phyloP scores from a whole-genome alignment of 1,140 invertebrate species.

The Zaprionus nigranus region DNA sequence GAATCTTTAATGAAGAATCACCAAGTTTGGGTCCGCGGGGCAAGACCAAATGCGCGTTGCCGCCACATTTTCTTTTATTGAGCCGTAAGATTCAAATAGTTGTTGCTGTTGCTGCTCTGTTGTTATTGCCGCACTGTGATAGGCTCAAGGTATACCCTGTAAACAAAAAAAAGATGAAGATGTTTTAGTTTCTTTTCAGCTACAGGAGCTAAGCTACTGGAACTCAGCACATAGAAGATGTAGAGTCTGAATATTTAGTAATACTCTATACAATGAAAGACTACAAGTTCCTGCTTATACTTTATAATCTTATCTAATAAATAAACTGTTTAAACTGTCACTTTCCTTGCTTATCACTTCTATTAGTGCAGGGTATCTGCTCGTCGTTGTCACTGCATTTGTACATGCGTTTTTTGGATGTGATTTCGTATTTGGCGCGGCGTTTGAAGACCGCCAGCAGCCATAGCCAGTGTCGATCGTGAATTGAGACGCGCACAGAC shows the following conservation, averaged over 20 bases:
- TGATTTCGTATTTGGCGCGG: conserved; percentile 74
- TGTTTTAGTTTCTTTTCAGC: too few relatives aligned
- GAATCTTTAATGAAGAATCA: conserved; percentile 83
- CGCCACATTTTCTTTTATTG: conserved; percentile 79
- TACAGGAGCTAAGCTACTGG: too few relatives aligned
- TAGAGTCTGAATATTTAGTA: too few relatives aligned
- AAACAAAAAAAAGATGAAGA: background rate
- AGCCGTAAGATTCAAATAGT: conserved; percentile 66
- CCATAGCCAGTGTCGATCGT: conserved; percentile 48
- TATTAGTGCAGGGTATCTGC: conserved; percentile 1
- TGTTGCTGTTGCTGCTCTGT: conserved; percentile 20
- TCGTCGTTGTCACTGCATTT: background rate
- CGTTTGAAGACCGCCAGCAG: conserved; percentile 65
- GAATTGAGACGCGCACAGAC: conserved; percentile 33
- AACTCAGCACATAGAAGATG: too few relatives aligned
- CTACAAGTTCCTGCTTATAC: too few relatives aligned
- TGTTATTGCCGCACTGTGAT: background rate
- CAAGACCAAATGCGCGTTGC: conserved; percentile 59
- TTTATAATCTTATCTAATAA: too few relatives aligned
- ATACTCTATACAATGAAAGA: too few relatives aligned
- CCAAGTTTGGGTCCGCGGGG: conserved; percentile 58
- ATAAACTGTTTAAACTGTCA: background rate
- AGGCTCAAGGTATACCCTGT: conserved; percentile 11
- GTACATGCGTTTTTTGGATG: conserved; percentile 56
- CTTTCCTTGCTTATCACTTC: background rate